Conservation (phyloP, 2,888 invertebrate species). For the Agrotis clavis region DNA sequence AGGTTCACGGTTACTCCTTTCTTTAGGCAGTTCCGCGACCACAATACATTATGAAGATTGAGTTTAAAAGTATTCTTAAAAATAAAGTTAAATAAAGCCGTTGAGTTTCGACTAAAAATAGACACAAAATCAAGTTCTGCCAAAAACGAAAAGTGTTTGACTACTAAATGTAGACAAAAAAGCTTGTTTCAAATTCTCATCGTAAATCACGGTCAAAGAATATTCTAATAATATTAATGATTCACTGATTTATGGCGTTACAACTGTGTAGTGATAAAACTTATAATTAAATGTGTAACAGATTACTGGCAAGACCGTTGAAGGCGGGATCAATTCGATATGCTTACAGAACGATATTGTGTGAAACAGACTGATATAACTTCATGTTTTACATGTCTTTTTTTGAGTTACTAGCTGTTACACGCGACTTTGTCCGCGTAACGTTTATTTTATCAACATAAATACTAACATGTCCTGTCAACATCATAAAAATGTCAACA, state of each 20-base stretch:
- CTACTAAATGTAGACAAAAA: conserved; percentile 33
- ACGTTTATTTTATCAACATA: neutral
- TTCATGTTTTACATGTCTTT: neutral
- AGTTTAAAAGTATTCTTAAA: neutral
- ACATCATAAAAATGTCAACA: too few relatives aligned
- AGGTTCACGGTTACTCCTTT: too few relatives aligned
- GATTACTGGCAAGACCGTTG: conserved; percentile 29
- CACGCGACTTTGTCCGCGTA: neutral
- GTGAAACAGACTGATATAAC: neutral
- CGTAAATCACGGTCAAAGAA: conserved; percentile 54
- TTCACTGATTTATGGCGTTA: conserved; percentile 57
- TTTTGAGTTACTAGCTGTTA: neutral
- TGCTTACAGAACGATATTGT: neutral
- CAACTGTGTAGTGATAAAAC: conserved; percentile 40
- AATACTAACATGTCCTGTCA: too few relatives aligned
- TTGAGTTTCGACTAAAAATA: conserved; percentile 28
- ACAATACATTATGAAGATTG: neutral
- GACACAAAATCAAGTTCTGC: conserved; percentile 25
- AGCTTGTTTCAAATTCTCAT: conserved; percentile 35
- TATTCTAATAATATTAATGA: conserved; percentile 55
- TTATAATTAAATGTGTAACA: conserved; percentile 49
- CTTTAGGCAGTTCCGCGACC: too few relatives aligned
- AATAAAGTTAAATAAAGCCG: conserved; percentile 1
- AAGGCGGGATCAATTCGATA: conserved; percentile 37
- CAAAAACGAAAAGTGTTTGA: conserved; percentile 42